These are phyloP conservation scores for Drosophila suboccidentalis DNA, from an alignment of 2,888 invertebrate species.

Conservation along the genomic window DNA sequence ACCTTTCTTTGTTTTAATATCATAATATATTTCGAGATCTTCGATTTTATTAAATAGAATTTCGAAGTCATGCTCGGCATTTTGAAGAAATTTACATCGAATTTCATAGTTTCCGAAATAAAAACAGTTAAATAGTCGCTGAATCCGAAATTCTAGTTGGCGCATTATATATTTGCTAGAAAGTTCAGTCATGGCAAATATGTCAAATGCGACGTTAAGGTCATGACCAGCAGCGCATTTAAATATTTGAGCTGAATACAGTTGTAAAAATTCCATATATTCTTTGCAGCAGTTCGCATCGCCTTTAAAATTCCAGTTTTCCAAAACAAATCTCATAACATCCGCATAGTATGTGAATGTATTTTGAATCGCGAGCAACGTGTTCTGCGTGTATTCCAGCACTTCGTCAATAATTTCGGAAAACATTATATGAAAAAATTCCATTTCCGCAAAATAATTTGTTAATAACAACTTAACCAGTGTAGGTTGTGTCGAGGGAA, in stretches of 20 bases:
- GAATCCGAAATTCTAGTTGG: slow-evolving; percentile 82
- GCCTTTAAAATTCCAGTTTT: slow-evolving; percentile 59
- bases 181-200: slow-evolving; percentile 79
- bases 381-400: slow-evolving; percentile 74
- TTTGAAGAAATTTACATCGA: slow-evolving; percentile 78
- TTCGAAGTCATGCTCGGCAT: slow-evolving; percentile 79
- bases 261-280: slow-evolving; percentile 78
- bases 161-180: slow-evolving; percentile 77
- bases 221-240: slow-evolving; percentile 69
- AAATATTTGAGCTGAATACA: slow-evolving; percentile 75
- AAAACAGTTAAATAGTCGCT: slow-evolving; percentile 82
- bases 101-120: slow-evolving; percentile 70
- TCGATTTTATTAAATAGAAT: slow-evolving; percentile 73
- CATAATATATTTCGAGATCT: slow-evolving; percentile 81
- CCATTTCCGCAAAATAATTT: slow-evolving; percentile 83
- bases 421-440: slow-evolving; percentile 80
- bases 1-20: slow-evolving; percentile 76
- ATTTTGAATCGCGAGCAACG: slow-evolving; percentile 61
- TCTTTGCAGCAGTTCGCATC: slow-evolving; percentile 69
- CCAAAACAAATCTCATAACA: slow-evolving; percentile 68
- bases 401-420: slow-evolving; percentile 80
- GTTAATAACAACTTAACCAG: slow-evolving; percentile 72
- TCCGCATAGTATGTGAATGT: slow-evolving; percentile 73
- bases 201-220: slow-evolving; percentile 73
- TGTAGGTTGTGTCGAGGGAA: slow-evolving; percentile 70